phyloP scores from a whole-genome alignment of 2,888 invertebrate species.

The Acrobasis repandana region DNA sequence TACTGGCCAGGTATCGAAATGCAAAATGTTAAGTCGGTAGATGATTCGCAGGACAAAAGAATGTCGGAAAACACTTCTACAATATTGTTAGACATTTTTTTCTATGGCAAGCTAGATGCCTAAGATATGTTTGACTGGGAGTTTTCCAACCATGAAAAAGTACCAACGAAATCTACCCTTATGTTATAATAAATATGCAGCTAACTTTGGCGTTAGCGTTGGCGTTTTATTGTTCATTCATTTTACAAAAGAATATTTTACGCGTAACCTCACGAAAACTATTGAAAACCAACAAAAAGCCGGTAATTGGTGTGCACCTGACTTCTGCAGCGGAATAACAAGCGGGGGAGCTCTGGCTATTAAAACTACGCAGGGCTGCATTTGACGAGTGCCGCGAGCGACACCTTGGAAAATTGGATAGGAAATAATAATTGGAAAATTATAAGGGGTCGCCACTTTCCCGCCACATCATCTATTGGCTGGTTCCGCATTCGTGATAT shows the following conservation, averaged over 20 bases:
- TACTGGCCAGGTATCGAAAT: no score
- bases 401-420: conserved; percentile 82
- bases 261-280: conserved; percentile 10
- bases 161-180: no score
- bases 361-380: conserved; percentile 63
- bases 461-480: conserved; percentile 46
- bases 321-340: conserved; percentile 51
- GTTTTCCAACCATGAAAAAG: no score
- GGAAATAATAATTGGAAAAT: conserved; percentile 83
- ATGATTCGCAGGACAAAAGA: no score
- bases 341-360: conserved; percentile 42
- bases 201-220: no score
- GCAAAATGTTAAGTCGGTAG: no score
- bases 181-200: no score
- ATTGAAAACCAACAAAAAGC: conserved; percentile 29
- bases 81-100: no score
- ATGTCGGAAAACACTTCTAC: no score
- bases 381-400: conserved; percentile 80
- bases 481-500: background rate
- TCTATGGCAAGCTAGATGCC: no score
- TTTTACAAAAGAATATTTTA: background rate
- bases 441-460: conserved; percentile 75
- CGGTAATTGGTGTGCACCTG: conserved; percentile 52
- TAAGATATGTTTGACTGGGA: no score
- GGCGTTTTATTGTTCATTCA: background rate